phyloP scores from a whole-genome alignment of 1,140 invertebrate genomes.

The Apis dorsata region DNA sequence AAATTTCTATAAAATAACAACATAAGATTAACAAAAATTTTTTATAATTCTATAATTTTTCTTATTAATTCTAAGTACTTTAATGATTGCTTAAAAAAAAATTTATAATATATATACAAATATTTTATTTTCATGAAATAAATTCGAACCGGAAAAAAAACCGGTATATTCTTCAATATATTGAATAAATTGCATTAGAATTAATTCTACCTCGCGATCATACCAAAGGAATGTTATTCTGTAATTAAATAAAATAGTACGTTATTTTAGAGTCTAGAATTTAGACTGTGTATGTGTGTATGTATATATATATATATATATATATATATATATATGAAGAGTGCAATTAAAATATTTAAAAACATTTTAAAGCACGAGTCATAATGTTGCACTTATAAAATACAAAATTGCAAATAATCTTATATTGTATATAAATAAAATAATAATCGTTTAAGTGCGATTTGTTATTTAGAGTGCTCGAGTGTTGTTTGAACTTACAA shows the following conservation, averaged over 20 bases:
- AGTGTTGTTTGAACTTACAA: not conserved
- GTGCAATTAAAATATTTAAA: conserved; percentile 9
- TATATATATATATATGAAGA: not conserved
- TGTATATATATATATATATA: too few species aligned
- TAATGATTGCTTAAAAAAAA: not conserved
- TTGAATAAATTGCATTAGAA: conserved; percentile 32
- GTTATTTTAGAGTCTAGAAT: conserved; percentile 6
- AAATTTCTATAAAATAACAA: conserved; percentile 12
- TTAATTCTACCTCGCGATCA: conserved; percentile 58
- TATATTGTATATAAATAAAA: not conserved
- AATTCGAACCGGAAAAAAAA: not conserved
- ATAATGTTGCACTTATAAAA: not conserved
- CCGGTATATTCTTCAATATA: conserved; percentile 12
- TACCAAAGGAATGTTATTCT: conserved; percentile 56
- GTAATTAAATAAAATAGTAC: conserved; percentile 9
- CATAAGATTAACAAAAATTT: not conserved
- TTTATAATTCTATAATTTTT: conserved; percentile 18
- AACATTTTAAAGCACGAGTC: not conserved
- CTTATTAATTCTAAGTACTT: conserved; percentile 22
- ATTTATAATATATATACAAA: not conserved
- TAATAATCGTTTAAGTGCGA: not conserved
- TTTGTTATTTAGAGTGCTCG: not conserved
- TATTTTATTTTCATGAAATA: conserved; percentile 15
- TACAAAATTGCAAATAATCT: not conserved
- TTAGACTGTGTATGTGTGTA: not conserved